Conservation (phyloP, 2,113 vertebrate species). For the Cyprinodon brontotheroides region DNA sequence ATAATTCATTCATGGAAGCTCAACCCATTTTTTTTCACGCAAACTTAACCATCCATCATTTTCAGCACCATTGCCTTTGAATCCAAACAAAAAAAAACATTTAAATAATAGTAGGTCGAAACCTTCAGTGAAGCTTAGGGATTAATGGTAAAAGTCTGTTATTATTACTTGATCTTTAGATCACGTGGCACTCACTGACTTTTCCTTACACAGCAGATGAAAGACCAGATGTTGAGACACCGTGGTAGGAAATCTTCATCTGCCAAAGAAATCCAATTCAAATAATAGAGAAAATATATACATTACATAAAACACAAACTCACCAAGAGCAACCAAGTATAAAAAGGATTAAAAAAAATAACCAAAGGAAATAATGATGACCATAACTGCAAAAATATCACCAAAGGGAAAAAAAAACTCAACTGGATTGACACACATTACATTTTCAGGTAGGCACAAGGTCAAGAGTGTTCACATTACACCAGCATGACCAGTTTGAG, state of each 20-base stretch:
- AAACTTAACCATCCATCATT: conserved; percentile 39
- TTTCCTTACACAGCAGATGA: conserved; percentile 36
- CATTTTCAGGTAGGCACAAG: conserved; percentile 73
- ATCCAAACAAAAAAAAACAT: conserved; percentile 52
- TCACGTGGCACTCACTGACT: conserved; percentile 36
- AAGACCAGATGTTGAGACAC: conserved; percentile 45
- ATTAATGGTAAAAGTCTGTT: conserved; percentile 54
- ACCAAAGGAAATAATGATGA: not conserved
- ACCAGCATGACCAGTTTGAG: conserved; percentile 53
- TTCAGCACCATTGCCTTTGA: conserved; percentile 59
- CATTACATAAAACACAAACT: conserved; percentile 12
- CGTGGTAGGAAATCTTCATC: conserved; percentile 56
- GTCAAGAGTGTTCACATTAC: conserved; percentile 62
- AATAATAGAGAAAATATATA: not conserved
- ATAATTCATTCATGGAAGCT: conserved; percentile 13
- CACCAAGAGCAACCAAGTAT: conserved; percentile 57
- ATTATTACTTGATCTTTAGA: conserved; percentile 34
- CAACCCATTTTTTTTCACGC: conserved; percentile 35
- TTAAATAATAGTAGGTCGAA: conserved; percentile 26
- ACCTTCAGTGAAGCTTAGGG: conserved; percentile 30
- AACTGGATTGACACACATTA: conserved; percentile 62
- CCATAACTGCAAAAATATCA: no score
- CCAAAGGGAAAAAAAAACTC: conserved; percentile 50
- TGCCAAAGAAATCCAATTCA: conserved; percentile 16
- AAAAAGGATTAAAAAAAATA: conserved; percentile 10